Base-by-base conservation (phyloP, 92 coral and sea anemone species). In the Palythoa heliodiscus region DNA sequence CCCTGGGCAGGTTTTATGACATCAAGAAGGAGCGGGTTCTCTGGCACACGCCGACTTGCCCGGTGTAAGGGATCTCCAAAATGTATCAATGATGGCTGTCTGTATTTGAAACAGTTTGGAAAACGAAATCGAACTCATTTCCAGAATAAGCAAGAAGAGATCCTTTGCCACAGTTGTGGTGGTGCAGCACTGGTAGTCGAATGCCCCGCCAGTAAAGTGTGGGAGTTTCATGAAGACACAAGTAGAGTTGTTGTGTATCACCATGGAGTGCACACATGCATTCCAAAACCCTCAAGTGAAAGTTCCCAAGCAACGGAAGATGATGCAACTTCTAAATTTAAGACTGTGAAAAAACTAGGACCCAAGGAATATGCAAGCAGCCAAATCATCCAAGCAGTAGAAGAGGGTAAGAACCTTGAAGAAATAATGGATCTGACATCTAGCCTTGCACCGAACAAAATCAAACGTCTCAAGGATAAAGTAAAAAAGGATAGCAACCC, bases 201-300 rank as follows among this genome's bases (percentile, higher is more conserved):
- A 10, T 91, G 92, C 70, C 61, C 90, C 50, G 92, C 90, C 39
- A 88, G 94, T 35, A 91, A 91, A 71, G 89, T 91, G 4, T 89
- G 90, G 90, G 88, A 91, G 78, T 91, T 89, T 75, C 22, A 89
- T 71, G 88, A 88, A n/a, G 50, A 69, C 52, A 58, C 22, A 76
- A 11, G 60, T 24, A 70, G 57, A 23, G 92, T 88, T 3, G 68
- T 70, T 55, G 87, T 91, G 23, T 91, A 89, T 70, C 90, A 91
- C 60, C 90, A 86, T 71, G 94, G 92, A 68, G 81, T 64, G 47
- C 94, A 89, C 88, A 91, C 90, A 39, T 88, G 94, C 76, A 82
- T 73, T 74, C 70, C 88, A 29, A 58, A 37, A n/a, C 38, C 73
- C 67, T 40, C 47, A 40, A 40, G 47, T 40, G 47, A 40, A 40